Evolutionary conservation across 2,888 invertebrate genomes (phyloP).

Genomic region (Antheraea assamensis): DNA sequence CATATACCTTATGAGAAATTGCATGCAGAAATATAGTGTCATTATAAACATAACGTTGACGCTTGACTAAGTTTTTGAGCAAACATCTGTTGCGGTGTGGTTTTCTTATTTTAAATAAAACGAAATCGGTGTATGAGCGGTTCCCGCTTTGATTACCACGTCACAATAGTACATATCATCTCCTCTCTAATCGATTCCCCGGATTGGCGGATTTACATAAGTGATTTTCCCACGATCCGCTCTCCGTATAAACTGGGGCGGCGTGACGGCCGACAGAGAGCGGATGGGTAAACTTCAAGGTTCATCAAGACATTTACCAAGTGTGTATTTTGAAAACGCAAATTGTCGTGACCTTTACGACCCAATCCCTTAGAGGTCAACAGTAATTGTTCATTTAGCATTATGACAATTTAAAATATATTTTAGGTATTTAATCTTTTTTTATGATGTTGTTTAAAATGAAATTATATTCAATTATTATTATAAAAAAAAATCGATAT

Average conservation of each 20-base stretch:
- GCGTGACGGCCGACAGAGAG: constrained; percentile 63
- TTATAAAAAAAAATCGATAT: too few species aligned
- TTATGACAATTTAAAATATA: not conserved
- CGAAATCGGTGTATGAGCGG: not conserved
- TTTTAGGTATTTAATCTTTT: not conserved
- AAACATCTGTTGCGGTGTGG: too few species aligned
- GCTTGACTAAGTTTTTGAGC: too few species aligned
- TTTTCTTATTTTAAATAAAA: not conserved
- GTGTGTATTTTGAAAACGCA: constrained; percentile 22
- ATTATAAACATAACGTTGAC: too few species aligned
- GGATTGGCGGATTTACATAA: constrained; percentile 74
- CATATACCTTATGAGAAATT: too few species aligned
- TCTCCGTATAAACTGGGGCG: constrained; percentile 65
- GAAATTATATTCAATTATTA: not conserved
- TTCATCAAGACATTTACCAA: constrained; percentile 40
- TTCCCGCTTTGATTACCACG: not conserved
- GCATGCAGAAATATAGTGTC: too few species aligned
- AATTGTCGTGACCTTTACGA: constrained; percentile 14
- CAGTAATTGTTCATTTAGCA: constrained; percentile 3
- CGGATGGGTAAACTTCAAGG: constrained; percentile 70
- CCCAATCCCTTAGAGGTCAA: constrained; percentile 12
- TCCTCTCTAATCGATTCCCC: constrained; percentile 72
- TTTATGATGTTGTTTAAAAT: not conserved
- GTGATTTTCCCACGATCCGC: constrained; percentile 75
- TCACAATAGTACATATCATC: constrained; percentile 38